Conservation (phyloP, 2,888 invertebrate species). For the Anthoptus insignis region DNA sequence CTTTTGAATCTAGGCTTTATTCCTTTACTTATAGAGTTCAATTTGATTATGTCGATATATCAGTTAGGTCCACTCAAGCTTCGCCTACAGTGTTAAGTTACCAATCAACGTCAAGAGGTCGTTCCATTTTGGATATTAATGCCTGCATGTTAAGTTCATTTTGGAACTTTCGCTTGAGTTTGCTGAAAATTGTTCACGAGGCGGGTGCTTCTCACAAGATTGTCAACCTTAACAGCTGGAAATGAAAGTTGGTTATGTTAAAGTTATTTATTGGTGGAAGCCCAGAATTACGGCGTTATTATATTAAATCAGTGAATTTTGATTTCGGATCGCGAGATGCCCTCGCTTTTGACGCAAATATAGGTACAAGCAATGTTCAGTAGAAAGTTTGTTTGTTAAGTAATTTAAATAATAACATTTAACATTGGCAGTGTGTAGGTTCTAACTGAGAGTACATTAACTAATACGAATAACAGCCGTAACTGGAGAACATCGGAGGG, state of each 20-base stretch:
- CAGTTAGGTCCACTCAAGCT: not conserved
- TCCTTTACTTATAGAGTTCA: not conserved
- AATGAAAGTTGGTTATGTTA: not conserved
- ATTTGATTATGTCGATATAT: not conserved
- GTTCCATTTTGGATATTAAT: slow-evolving; percentile 13
- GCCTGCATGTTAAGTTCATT: not conserved
- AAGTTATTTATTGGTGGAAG: not conserved
- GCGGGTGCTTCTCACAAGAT: not conserved
- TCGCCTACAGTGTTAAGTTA: slow-evolving; percentile 2
- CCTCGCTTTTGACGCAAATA: slow-evolving; percentile 12
- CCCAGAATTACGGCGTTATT: slow-evolving; percentile 7
- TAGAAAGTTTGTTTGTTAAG: too few relatives aligned
- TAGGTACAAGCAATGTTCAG: too few relatives aligned
- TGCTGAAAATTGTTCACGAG: not conserved
- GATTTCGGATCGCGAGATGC: slow-evolving; percentile 3
- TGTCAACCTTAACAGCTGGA: slow-evolving; percentile 4
- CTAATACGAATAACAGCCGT: too few relatives aligned
- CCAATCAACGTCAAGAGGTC: not conserved
- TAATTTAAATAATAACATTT: too few relatives aligned
- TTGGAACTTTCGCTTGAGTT: not conserved
- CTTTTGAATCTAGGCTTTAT: not conserved
- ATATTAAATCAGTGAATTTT: slow-evolving; percentile 13
- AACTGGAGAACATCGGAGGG: too few relatives aligned
- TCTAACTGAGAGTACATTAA: too few relatives aligned
- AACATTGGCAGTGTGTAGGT: too few relatives aligned